Conservation (phyloP, 2,113 vertebrate genomes). For the Calidris pugnax region DNA sequence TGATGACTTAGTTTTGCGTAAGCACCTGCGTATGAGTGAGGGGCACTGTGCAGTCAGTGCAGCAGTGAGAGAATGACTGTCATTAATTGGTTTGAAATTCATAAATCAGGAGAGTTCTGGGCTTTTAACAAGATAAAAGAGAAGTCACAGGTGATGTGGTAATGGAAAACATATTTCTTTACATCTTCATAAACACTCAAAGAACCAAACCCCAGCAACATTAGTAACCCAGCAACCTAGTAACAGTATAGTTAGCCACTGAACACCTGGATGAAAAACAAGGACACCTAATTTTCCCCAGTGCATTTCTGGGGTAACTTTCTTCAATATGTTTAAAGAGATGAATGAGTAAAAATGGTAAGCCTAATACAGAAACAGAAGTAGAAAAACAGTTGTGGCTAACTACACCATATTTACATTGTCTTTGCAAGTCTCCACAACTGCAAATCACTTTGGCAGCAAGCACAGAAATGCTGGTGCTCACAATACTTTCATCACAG, state of each 20-base stretch:
- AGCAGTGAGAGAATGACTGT: background rate
- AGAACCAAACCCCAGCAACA: background rate
- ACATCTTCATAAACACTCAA: background rate
- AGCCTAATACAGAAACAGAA: background rate
- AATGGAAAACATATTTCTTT: background rate
- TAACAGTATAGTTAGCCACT: background rate
- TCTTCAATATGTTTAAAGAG: background rate
- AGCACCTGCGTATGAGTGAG: background rate
- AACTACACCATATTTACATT: background rate
- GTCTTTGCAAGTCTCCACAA: background rate
- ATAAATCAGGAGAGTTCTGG: background rate
- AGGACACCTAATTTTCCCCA: background rate
- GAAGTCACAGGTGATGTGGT: background rate
- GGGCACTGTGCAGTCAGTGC: background rate
- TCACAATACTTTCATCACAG: background rate
- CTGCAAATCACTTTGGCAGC: background rate
- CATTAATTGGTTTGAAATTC: background rate
- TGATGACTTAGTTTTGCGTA: background rate
- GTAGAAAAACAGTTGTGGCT: background rate
- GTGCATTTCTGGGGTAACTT: background rate
- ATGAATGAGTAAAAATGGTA: background rate
- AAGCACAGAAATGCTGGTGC: background rate
- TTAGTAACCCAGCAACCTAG: background rate
- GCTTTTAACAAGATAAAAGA: background rate
- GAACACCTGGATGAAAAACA: background rate